These are phyloP conservation scores for Knipowitschia caucasica DNA, from an alignment of 2,797 vertebrate species.

Conservation along the genomic window DNA sequence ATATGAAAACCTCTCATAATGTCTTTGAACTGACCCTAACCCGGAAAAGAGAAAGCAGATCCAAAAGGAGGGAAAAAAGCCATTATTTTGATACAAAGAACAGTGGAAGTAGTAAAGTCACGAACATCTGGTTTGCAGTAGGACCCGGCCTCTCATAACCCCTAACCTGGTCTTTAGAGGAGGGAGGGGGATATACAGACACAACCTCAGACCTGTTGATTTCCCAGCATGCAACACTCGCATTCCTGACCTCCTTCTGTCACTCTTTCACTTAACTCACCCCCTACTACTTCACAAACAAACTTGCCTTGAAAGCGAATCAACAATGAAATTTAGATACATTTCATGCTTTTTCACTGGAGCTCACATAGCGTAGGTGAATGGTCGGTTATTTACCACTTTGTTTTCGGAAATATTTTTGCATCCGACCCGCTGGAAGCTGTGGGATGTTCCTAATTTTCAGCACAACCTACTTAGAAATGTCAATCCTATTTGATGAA, in stretches of 20 bases:
- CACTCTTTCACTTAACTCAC: conserved; percentile 60
- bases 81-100: conserved; percentile 43
- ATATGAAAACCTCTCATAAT: conserved; percentile 2
- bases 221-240: conserved; percentile 66
- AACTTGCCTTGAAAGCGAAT: conserved; percentile 26
- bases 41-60: conserved; percentile 13
- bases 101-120: conserved; percentile 38
- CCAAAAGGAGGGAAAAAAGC: conserved; percentile 18
- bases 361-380: conserved; percentile 16
- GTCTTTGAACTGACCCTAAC: conserved; percentile 22
- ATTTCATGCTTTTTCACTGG: conserved; percentile 12
- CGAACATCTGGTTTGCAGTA: conserved; percentile 72
- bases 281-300: background rate
- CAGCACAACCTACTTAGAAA: background rate
- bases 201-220: conserved; percentile 61
- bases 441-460: conserved; percentile 16
- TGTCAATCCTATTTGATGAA: conserved; percentile 2
- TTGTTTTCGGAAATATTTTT: conserved; percentile 33
- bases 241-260: conserved; percentile 77
- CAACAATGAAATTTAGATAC: no score
- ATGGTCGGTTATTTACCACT: conserved; percentile 25
- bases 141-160: conserved; percentile 58
- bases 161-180: conserved; percentile 58
- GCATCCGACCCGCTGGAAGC: conserved; percentile 35
- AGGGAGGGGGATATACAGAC: conserved; percentile 49